Evolutionary conservation across 2,797 vertebrate species (phyloP), one percentile per base, ranked within the genome.

Genomic region (Strix occidentalis): DNA sequence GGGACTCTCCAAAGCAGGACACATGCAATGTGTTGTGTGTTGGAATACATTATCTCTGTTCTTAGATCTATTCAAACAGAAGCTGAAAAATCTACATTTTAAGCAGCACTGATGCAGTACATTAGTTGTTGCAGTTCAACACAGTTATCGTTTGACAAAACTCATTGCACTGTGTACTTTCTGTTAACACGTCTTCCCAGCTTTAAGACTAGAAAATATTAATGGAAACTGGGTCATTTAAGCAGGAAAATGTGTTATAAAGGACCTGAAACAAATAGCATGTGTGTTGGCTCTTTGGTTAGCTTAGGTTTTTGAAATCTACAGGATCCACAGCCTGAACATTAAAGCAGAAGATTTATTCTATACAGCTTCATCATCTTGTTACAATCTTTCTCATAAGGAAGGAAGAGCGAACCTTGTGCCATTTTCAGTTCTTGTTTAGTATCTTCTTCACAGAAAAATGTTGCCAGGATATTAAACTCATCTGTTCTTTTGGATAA

Each of bases 401-500:
- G 88, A 83, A 90, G 61, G 45, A 93, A 96, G 51, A 60, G 5
- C 60, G 72, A 74, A 90, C 48, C 16, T 69, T 74, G n/a, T 87
- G 77, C 89, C 87, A 95, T 94, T 97, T 94, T 93, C 95, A 95
- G 76, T 33, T 85, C 89, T 90, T 96, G 87, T 84, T 95, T 95
- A 88, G 93, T 93, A 92, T 88, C 58, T 89, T 96, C 74, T 94
- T 97, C 76, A 90, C 56, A 82, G 82, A 68, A 83, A 94, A 95
- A 77, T 74, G 65, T 76, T 95, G 58, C 84, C 84, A 93, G 84
- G 75, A 87, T 96, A 94, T 95, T 96, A 95, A 94, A 93, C 71
- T 96, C 84, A 95, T 97, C 83, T 84, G 53, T 93, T 95, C 89
- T 89, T 95, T 89, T 25, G 87, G 84, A 90, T 96, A 96, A 96